Evolutionary conservation across 2,888 invertebrate genomes (phyloP), one percentile per base, ranked within the genome.

Genomic region (Vanessa cardui): DNA sequence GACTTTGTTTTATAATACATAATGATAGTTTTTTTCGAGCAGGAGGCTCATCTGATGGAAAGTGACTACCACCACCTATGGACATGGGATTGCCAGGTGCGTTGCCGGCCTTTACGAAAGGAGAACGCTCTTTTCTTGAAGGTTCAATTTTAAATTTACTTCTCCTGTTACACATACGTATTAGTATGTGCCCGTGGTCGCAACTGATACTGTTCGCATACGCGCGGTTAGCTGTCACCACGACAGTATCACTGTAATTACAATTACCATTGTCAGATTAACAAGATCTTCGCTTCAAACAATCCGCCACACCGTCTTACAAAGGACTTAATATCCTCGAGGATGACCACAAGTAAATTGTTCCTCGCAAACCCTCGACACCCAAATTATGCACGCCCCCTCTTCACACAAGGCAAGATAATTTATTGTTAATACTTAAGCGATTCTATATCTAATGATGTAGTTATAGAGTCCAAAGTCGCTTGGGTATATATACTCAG

Each of bases 381-480:
- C 52, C 66, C 73, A 58, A 71, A 74, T 76, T 77, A 79, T 74
- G 76, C 71, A 76, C 74, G 68, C 72, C 71, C 73, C 69, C 73
- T 73, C 66, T 70, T 71, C 70, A 66, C 61, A 69, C 67, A 62
- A 59, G 60, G 56, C 31, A 64, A 60, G 52, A 69, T 45, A 47
- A 64, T 69, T 54, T 62, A 64, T 62, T 62, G 46, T 26, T 58
- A 50, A 50, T 52, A 59, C 26, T 12, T 58, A 68, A 20, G 26
- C 66, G 15, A 70, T 61, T 70, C 16, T 67, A 45, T 20, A 45
- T 39, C 47, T 64, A 66, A 61, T 33, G 1, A 6, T 12, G 9
- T 18, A 8, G 18, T 0, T 1, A 26, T 61, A 70, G 64, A 39
- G 56, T 49, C 12, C 15, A 46, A 50, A 50, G n/a, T 67, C 15